Base-by-base conservation (phyloP, 2,113 vertebrate species). In the Tachycineta bicolor region DNA sequence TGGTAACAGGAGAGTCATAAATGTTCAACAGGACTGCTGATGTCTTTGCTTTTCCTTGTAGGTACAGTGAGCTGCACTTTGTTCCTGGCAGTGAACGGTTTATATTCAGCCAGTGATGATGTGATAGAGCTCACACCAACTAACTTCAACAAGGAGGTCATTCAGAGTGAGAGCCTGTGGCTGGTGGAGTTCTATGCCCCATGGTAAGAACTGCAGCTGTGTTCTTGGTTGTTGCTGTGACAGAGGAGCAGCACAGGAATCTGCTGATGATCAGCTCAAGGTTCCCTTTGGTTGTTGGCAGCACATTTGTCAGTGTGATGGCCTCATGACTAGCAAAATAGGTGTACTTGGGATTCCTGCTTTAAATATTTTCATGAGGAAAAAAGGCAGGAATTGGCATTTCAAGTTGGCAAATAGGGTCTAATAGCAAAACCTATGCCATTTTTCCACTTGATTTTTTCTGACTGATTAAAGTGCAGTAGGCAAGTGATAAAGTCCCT, bases 141-240 rank as follows among this genome's bases (percentile, higher is more conserved):
- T 64, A 99, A 99, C 97, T 99, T 99, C 97, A 98, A 99, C 97
- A 98, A 81, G 70, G 99, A 99, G 97, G 99, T 99, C 88, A 97
- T 99, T 94, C 98, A 99, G 76, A 99, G 99, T 6, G 98, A 99
- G 50, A 98, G 97, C 68, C 95, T 99, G 88, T 99, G 99, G 99
- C 98, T 99, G 1, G 95, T 99, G 34, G 99, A 99, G 97, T 99
- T 99, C 96, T 99, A 99, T 24, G 99, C 99, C 89, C 99, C 99
- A 17, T 99, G 99, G 99, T 99, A 98, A 98, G 99, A 98, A n/a
- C 55, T 75, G 41, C 47, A 73, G 23, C 78, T 87, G 26, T 1
- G 1, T 52, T 16, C 28, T 34, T 83, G 34, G 23, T 71, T 83
- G 29, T 19, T 62, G 2, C 14, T 85, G 18, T 34, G 37, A 3